Evolutionary conservation across 2,113 vertebrate species (phyloP), one percentile per base, ranked within the genome.

Genomic region (Platichthys stellatus): DNA sequence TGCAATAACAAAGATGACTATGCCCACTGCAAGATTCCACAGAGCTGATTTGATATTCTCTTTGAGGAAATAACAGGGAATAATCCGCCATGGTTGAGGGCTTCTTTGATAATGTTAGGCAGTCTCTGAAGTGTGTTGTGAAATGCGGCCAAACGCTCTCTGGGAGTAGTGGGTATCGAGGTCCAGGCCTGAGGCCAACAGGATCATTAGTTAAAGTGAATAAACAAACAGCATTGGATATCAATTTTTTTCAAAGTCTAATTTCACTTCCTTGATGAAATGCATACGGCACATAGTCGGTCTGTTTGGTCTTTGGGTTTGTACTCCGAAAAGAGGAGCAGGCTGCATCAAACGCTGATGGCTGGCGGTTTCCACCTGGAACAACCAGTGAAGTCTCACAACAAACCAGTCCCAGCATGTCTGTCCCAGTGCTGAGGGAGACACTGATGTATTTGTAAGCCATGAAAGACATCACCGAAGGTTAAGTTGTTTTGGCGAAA

Each of bases 31-130:
- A 21, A 74, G 51, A 76, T 0, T n/a, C 51, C 45, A 54, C 59
- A 47, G 60, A 80, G 61, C 79, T 51, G 49, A 69, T 83, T 85
- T 69, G 59, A 35, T 35, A 82, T 90, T 90, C 78, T 86, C 76
- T 89, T 87, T 89, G 72, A 82, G 76, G 67, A 81, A 75, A 65
- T 82, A 62, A 70, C 61, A 61, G 78, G 20, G 45, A 74, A 70
- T 80, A 70, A 83, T 84, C 5, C 78, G 76, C 56, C 13, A 2
- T 24, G 73, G 58, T 64, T 73, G 10, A 40, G 47, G 73, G 73
- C 47, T 71, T 67, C 82, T 85, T 77, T 86, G 65, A 74, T 74
- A 78, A 72, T 60, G 18, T 28, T 28, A 54, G 49, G 20, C 64
- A 10, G 35, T 38, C 57, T 88, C 72, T 83, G 80, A 81, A 82